Conservation (phyloP, 30 jellyfish, hydroid and myxozoan genomes). For the Morbakka virulenta region DNA sequence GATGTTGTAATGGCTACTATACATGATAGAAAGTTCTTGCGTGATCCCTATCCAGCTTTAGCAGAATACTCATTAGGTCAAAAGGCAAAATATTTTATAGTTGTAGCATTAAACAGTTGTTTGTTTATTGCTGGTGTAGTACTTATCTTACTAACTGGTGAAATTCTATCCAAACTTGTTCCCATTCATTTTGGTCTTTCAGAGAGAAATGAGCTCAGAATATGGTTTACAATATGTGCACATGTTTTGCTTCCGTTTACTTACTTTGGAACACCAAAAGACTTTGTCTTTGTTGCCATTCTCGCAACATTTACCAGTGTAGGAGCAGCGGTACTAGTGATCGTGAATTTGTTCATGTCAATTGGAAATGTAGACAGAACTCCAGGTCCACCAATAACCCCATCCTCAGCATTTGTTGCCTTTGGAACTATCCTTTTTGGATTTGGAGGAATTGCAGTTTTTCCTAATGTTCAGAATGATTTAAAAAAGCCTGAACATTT, state of each 20-base stretch:
- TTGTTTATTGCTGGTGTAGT: conserved; percentile 72
- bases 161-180: conserved; percentile 69
- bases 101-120: conserved; percentile 64
- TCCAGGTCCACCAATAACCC: conserved; percentile 60
- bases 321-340: conserved; percentile 66
- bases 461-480: conserved; percentile 95
- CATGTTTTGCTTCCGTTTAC: conserved; percentile 86
- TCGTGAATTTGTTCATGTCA: conserved; percentile 75
- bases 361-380: conserved; percentile 52
- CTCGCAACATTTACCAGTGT: conserved; percentile 93
- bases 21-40: conserved; percentile 74
- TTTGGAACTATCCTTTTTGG: conserved; percentile 93
- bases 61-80: conserved; percentile 95
- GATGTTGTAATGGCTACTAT: conserved; percentile 56
- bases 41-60: conserved; percentile 93
- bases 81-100: conserved; percentile 68
- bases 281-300: conserved; percentile 86
- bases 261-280: conserved; percentile 95
- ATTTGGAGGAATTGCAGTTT: conserved; percentile 93
- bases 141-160: conserved; percentile 85
- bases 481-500: conserved; percentile 86
- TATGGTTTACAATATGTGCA: conserved; percentile 91
- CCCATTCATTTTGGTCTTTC: conserved; percentile 68
- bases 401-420: conserved; percentile 69
- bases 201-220: conserved; percentile 70